Base-by-base conservation (phyloP, 2,888 invertebrate genomes). In the Eulithis prunata region DNA sequence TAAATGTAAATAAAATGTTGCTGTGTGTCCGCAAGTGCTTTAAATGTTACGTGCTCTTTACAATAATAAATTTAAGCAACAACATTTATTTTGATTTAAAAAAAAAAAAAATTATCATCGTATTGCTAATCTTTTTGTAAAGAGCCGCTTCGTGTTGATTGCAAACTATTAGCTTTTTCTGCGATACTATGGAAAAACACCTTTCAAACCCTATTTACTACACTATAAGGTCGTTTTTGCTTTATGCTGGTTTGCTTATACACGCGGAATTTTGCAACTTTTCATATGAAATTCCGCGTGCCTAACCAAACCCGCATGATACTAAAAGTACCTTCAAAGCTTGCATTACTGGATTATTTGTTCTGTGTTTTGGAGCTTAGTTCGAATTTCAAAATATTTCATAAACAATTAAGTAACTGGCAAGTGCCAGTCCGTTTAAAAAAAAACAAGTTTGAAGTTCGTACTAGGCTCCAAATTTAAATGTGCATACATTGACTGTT, bases 1-100 rank as follows among this genome's bases (percentile, higher is more conserved):
- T 59, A 53, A 58, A 62, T 72, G 68, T 74, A 82, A 78, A 85
- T 84, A 83, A 77, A 77, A 79, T 91, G 89, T 91, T 70, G 88
- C 87, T 88, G 84, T 79, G 71, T 87, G 88, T 88, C 79, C 85
- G 86, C 86, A 87, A 87, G 80, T 78, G 91, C 92, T 92, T 92
- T 92, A 82, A 81, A 82, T 92, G 91, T 92, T 85, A 64, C 84
- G 81, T 79, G 79, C 85, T 88, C 84, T 89, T 86, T 87, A 84
- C 83, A 78, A 71, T 58, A 55, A 71, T 57, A 56, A 57, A 69
- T 66, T 54, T 58, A 66, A 67, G 38, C 51, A 59, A 32, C 49
- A 38, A 49, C 5, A 32, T 32, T 32, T 32, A 3, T 21, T 21
- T 46, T 36, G 8, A 13, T 61, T 36, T n/a, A n/a, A n/a, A n/a